phyloP scores from a whole-genome alignment of 2,797 vertebrate genomes.

The Gastrophryne carolinensis region DNA sequence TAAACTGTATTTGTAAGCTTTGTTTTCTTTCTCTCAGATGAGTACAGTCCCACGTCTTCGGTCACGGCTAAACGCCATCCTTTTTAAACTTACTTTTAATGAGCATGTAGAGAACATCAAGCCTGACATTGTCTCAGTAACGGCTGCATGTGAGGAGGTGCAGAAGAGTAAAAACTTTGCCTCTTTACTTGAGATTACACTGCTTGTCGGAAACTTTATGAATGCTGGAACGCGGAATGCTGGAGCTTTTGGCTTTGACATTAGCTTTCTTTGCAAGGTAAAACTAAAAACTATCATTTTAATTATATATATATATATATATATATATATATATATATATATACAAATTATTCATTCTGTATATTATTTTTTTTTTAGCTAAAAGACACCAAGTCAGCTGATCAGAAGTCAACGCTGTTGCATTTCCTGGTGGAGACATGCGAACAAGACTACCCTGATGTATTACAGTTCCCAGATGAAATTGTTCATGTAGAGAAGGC shows the following conservation, averaged over 20 bases:
- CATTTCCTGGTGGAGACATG: conserved; percentile 85
- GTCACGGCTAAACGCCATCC: conserved; percentile 79
- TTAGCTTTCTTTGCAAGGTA: conserved; percentile 83
- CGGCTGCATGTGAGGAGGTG: conserved; percentile 87
- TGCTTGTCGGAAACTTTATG: conserved; percentile 88
- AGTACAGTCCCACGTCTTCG: conserved; percentile 77
- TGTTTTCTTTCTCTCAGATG: conserved; percentile 68
- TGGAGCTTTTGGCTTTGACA: conserved; percentile 82
- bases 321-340: too few relatives aligned
- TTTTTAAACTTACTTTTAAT: conserved; percentile 85
- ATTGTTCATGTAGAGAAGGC: conserved; percentile 90
- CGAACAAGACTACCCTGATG: conserved; percentile 76
- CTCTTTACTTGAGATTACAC: conserved; percentile 77
- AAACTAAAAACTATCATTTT: too few relatives aligned
- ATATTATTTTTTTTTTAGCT: conserved; percentile 67
- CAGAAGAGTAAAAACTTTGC: conserved; percentile 77
- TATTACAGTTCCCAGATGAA: conserved; percentile 84
- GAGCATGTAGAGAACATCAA: conserved; percentile 90
- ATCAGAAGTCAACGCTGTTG: conserved; percentile 84
- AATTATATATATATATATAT: too few relatives aligned
- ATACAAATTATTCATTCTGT: conserved; percentile 2
- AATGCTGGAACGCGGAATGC: conserved; percentile 88
- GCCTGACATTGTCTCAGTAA: conserved; percentile 87
- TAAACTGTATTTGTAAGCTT: too few relatives aligned
- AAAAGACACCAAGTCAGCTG: conserved; percentile 75